These are phyloP conservation scores for Myrmecobius fasciatus DNA, from an alignment of 2,113 vertebrate species.

Conservation along the genomic window DNA sequence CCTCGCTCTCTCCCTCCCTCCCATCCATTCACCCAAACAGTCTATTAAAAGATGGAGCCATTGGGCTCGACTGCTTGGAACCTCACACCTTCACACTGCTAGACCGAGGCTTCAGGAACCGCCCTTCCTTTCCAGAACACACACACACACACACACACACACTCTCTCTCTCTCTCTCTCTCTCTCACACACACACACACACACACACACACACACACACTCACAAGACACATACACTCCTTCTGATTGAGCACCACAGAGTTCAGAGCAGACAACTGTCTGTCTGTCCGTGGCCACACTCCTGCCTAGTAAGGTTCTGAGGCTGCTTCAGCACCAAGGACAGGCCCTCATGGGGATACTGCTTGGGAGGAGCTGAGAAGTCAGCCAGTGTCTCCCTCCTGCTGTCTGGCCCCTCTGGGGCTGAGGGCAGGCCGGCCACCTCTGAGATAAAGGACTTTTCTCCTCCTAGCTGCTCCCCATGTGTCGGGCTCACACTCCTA, in stretches of 20 bases:
- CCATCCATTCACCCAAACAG: no score
- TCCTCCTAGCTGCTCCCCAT: background rate
- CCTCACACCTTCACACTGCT: background rate
- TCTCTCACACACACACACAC: no score
- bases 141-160: background rate
- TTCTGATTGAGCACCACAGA: no score
- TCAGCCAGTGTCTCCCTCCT: no score
- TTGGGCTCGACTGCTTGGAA: background rate
- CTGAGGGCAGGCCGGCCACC: no score
- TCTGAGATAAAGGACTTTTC: background rate
- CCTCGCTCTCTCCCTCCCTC: no score
- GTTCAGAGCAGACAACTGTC: no score
- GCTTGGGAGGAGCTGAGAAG: background rate
- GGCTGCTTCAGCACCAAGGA: background rate
- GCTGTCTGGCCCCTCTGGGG: background rate
- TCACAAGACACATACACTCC: background rate
- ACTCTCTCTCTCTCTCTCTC: no score
- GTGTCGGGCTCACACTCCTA: no score
- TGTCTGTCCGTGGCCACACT: background rate
- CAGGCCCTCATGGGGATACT: background rate
- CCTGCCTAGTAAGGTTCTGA: background rate
- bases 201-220: no score
- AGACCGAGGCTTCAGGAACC: no score
- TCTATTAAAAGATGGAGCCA: background rate
- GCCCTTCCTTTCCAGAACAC: background rate